phyloP scores from a whole-genome alignment of 2,888 invertebrate species.

The Apomyelois bistriatella region DNA sequence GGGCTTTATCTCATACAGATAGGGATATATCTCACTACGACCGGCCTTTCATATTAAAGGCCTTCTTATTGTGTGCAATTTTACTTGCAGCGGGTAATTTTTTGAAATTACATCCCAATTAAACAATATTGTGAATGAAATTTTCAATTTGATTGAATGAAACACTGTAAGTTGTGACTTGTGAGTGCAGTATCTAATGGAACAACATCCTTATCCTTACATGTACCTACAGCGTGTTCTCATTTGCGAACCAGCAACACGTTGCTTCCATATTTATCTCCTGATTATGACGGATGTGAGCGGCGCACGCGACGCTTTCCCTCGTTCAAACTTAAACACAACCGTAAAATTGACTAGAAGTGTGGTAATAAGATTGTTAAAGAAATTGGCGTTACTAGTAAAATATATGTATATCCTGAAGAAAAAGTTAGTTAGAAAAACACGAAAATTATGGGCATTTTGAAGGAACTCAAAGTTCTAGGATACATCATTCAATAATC shows the following conservation, averaged over 20 bases:
- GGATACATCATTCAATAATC: no score
- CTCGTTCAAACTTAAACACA: slow-evolving; percentile 6
- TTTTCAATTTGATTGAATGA: no score
- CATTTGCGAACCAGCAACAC: slow-evolving; percentile 20
- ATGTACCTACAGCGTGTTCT: background rate
- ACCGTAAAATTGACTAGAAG: background rate
- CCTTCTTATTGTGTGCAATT: no score
- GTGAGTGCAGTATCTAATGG: background rate
- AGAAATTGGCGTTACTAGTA: background rate
- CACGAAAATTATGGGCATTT: background rate
- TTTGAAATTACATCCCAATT: no score
- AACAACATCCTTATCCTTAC: background rate
- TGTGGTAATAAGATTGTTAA: background rate
- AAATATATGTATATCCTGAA: background rate
- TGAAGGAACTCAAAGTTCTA: no score
- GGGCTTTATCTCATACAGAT: no score
- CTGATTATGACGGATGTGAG: slow-evolving; percentile 32
- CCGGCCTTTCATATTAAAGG: no score
- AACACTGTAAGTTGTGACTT: no score
- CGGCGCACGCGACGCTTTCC: slow-evolving; percentile 41
- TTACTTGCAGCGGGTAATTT: no score
- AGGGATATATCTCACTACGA: no score
- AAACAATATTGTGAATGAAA: no score
- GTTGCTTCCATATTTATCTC: slow-evolving; percentile 34
- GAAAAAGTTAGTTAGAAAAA: no score